phyloP scores from a whole-genome alignment of 2,888 invertebrate species.

The Epistrophella euchroma region DNA sequence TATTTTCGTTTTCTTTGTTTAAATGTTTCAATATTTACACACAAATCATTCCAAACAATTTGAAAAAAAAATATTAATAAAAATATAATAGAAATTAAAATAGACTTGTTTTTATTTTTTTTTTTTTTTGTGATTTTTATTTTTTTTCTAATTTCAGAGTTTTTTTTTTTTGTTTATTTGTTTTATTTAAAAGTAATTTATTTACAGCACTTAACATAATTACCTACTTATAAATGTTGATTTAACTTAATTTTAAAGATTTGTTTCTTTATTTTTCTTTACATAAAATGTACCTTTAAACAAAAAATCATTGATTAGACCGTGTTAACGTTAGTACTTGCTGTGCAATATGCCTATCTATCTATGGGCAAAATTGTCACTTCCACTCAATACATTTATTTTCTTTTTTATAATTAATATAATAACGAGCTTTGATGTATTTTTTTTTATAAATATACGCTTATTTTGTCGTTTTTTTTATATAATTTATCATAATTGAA shows the following conservation, averaged over 20 bases:
- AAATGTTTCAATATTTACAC: constrained; percentile 59
- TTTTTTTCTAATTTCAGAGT: constrained; percentile 28
- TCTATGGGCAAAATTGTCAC: background rate
- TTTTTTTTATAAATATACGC: constrained; percentile 15
- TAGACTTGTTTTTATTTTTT: constrained; percentile 14
- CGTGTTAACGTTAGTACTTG: background rate
- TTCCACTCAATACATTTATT: constrained; percentile 1
- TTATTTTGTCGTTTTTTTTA: constrained; percentile 22
- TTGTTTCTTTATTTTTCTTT: constrained; percentile 43
- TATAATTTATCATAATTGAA: constrained; percentile 3
- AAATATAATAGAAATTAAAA: constrained; percentile 30
- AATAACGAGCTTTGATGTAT: background rate
- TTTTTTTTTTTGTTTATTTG: constrained; percentile 9
- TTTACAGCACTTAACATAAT: constrained; percentile 69
- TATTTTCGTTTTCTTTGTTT: constrained; percentile 28
- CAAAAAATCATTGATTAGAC: constrained; percentile 3
- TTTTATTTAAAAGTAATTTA: constrained; percentile 44
- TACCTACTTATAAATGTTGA: constrained; percentile 67
- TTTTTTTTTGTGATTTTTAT: constrained; percentile 10
- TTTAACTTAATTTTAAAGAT: constrained; percentile 47
- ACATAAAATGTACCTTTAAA: constrained; percentile 46
- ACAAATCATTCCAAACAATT: constrained; percentile 61
- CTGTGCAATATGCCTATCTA: background rate
- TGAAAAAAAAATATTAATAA: constrained; percentile 12
- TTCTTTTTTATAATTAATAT: background rate